phyloP scores from a whole-genome alignment of 2,797 vertebrate genomes.

The Oophaga sylvatica region DNA sequence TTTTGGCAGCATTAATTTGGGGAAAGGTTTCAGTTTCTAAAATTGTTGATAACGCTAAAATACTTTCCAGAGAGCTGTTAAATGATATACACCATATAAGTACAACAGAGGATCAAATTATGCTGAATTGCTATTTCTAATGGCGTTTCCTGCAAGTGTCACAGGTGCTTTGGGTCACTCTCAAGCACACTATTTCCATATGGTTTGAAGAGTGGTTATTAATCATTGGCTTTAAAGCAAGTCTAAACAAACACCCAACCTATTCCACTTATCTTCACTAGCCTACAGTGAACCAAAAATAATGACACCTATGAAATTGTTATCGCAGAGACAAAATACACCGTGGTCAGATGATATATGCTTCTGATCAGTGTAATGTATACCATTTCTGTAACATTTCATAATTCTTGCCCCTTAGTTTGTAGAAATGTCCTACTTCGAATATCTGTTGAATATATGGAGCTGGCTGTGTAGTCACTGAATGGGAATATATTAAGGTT shows the following conservation, averaged over 20 bases:
- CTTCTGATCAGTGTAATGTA: conserved; percentile 54
- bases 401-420: conserved; percentile 40
- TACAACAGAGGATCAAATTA: conserved; percentile 68
- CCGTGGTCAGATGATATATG: conserved; percentile 62
- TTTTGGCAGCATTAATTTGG: conserved; percentile 58
- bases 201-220: conserved; percentile 70
- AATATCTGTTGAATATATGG: conserved; percentile 41
- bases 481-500: neutral
- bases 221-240: conserved; percentile 70
- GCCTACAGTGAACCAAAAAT: conserved; percentile 57
- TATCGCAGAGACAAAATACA: conserved; percentile 58
- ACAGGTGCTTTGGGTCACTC: conserved; percentile 72
- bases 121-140: conserved; percentile 71
- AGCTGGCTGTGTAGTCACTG: neutral
- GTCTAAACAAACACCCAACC: conserved; percentile 63
- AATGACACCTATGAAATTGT: conserved; percentile 55
- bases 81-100: conserved; percentile 72
- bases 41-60: conserved; percentile 64
- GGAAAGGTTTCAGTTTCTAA: conserved; percentile 56
- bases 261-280: conserved; percentile 65
- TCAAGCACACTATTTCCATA: conserved; percentile 64
- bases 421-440: conserved; percentile 11
- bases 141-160: conserved; percentile 66
- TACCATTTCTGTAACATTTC: conserved; percentile 50
- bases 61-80: conserved; percentile 64